Evolutionary conservation across 2,113 vertebrate species (phyloP), one percentile per base, ranked within the genome.

Genomic region (Danionella cerebrum): DNA sequence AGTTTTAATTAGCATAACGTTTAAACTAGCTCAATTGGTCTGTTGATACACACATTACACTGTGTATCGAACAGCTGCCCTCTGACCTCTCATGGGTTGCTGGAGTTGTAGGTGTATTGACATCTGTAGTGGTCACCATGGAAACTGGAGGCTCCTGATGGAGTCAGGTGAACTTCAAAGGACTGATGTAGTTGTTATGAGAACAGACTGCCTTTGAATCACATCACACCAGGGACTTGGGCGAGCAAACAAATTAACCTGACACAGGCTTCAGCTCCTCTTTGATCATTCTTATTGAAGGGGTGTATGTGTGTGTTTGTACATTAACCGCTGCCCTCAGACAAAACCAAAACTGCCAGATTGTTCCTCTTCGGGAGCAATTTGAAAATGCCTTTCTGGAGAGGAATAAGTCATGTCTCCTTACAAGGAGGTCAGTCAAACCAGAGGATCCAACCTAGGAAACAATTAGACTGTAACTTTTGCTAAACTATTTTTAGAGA

Each of bases 221-320:
- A 42, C 62, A 35, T 73, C 52, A 69, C 55, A 69, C 33, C 6
- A 21, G 33, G 59, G 44, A 63, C 24, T 22, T n/a, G 58, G 45
- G 64, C 45, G 13, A 67, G 67, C 59, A 57, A 65, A 73, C 41
- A 73, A 70, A 77, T 70, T 45, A 69, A 68, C 53, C 47, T 64
- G 50, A 67, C 62, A 72, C 4, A 24, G 47, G 9, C 58, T 62
- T 57, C 39, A 25, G 48, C 39, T 8, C 31, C 10, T 19, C 70
- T 70, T 72, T 76, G 70, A 76, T 76, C 71, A 73, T 24, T 33
- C 27, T 39, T 55, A 71, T 76, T 53, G 67, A 68, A 69, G 24
- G 14, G 44, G 22, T 64, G 42, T n/a, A n/a, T n/a, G n/a, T 64
- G 51, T 42, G 18, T 48, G 63, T 11, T 67, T 66, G 70, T 69